Evolutionary conservation across 2,113 vertebrate species (phyloP).

Genomic region (Salminus brasiliensis): DNA sequence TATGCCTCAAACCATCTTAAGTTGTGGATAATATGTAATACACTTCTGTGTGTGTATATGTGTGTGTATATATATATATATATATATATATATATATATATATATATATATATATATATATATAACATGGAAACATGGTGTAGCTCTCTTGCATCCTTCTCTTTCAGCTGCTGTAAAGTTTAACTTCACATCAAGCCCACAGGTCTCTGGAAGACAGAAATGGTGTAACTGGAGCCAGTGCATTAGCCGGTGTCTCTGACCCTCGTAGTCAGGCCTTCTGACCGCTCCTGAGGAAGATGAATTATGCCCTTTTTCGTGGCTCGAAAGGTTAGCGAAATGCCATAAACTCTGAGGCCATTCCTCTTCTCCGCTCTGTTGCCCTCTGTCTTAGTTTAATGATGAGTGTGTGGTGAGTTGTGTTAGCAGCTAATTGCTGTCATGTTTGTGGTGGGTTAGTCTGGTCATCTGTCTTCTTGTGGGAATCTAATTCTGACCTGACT

Average conservation of each 20-base stretch:
- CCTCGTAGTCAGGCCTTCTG: not conserved
- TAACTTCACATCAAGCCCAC: too few relatives aligned
- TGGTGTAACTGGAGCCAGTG: not conserved
- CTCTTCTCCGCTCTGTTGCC: constrained; percentile 15
- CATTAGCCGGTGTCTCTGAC: not conserved
- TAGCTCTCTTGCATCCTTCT: too few relatives aligned
- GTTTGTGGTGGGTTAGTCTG: constrained; percentile 23
- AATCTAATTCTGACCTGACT: constrained; percentile 18
- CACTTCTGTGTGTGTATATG: too few relatives aligned
- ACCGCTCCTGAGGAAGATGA: constrained; percentile 43
- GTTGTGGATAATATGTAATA: too few relatives aligned
- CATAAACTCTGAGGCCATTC: constrained; percentile 24
- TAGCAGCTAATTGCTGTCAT: constrained; percentile 35
- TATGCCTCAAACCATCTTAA: too few relatives aligned
- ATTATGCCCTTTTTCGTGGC: constrained; percentile 13
- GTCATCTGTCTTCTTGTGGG: constrained; percentile 1
- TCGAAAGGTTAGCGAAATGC: constrained; percentile 48
- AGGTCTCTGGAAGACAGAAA: not conserved
- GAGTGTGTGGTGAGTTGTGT: not conserved
- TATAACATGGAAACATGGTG: too few relatives aligned
- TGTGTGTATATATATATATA: too few relatives aligned
- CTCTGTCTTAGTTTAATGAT: constrained; percentile 23
- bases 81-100: too few relatives aligned
- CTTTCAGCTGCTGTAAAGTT: not conserved
- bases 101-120: too few relatives aligned